Evolutionary conservation across 2,888 invertebrate species (phyloP).

Genomic region (Limnephilus marmoratus): DNA sequence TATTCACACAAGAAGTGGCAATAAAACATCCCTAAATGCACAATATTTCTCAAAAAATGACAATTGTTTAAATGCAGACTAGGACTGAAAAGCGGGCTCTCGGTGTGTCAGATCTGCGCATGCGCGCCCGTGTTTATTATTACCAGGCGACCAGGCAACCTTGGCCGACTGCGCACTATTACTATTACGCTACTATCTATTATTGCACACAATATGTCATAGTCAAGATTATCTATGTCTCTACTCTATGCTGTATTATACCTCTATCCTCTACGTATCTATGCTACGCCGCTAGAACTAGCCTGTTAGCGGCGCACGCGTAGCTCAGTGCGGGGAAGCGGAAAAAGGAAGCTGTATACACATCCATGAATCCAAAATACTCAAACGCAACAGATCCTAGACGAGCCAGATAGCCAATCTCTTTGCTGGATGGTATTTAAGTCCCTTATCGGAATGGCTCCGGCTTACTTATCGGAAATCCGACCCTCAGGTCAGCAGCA

Average conservation of each 20-base stretch:
- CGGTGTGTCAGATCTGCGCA: slow-evolving; percentile 29
- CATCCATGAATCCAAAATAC: too few species aligned
- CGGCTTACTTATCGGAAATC: too few species aligned
- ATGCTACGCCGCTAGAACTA: neutral
- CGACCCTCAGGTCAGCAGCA: too few species aligned
- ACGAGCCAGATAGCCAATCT: too few species aligned
- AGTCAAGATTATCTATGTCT: slow-evolving; percentile 43
- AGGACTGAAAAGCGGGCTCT: slow-evolving; percentile 13
- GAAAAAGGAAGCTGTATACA: neutral
- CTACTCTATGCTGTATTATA: neutral
- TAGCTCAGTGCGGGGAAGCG: neutral
- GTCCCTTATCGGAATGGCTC: too few species aligned
- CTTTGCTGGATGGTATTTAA: too few species aligned
- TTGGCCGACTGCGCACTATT: slow-evolving; percentile 52
- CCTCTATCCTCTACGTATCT: neutral
- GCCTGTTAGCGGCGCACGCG: neutral
- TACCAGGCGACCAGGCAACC: slow-evolving; percentile 51
- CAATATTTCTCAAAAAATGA: neutral
- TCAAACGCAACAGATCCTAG: too few species aligned
- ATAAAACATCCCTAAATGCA: too few species aligned
- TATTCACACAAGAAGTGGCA: too few species aligned
- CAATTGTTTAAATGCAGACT: neutral
- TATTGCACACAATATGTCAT: slow-evolving; percentile 52
- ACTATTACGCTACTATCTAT: slow-evolving; percentile 53
- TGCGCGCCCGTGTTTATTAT: slow-evolving; percentile 50